Evolutionary conservation across 2,888 invertebrate species (phyloP), one percentile per base, ranked within the genome.

Genomic region (Leptinotarsa tumamoca): DNA sequence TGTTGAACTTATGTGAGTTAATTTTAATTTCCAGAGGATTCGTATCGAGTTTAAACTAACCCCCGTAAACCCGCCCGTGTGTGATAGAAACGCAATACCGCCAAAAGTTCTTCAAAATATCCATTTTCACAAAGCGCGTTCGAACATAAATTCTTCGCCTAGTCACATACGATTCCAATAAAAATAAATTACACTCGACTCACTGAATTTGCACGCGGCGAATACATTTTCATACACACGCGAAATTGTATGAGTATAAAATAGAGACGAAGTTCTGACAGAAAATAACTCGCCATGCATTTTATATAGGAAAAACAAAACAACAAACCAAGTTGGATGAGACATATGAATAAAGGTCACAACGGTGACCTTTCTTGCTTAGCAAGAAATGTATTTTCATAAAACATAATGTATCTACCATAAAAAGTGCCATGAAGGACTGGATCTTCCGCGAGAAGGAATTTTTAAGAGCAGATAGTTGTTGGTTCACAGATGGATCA

Each of bases 221-320:
- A 77, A 73, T 67, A 76, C 73, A 74, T 74, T 76, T 73, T 67
- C 68, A 73, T 69, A 73, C 66, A 73, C 63, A 27, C 18, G 52
- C 66, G 66, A 67, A 63, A 66, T 66, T 63, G 69, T 69, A 56
- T 27, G 27, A 43, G 23, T 27, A 56, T 43, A 56, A 56, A 43
- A 18, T 43, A 54, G 56, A 56, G 54, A 56, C 13, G 18, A 56
- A 33, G n/a, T 69, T 43, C 18, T 49, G 63, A 67, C 21, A 49
- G 21, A 17, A 33, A 67, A 33, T 71, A 66, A 72, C 51, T 51
- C 43, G 15, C 17, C 43, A 54, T 67, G 67, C 50, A 54, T 67
- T 23, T 17, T 58, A 13, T 21, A 23, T 23, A 23, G 15, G 23
- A 58, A 58, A 15, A 58, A 23, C 23, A 58, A 23, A 23, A 58